Evolutionary conservation across 2,888 invertebrate genomes (phyloP).

Genomic region (Byasa hedistus): DNA sequence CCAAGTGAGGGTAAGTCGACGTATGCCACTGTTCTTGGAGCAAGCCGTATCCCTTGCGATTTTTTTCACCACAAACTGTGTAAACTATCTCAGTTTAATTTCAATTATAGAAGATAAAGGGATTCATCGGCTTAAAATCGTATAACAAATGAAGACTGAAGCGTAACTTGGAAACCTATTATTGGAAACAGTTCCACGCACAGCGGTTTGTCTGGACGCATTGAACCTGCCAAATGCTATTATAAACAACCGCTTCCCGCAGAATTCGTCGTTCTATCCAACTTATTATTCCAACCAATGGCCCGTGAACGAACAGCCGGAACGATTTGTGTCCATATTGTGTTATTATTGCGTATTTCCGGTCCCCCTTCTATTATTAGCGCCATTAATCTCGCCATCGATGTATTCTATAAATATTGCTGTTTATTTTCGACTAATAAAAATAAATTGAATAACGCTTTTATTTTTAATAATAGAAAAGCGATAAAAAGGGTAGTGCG

Average conservation of each 20-base stretch:
- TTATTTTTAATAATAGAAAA: not conserved
- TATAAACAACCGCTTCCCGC: conserved; percentile 22
- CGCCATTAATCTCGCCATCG: conserved; percentile 14
- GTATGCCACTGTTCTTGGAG: no score
- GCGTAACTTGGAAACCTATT: not conserved
- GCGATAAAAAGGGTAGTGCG: not conserved
- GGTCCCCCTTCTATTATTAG: conserved; percentile 15
- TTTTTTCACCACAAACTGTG: no score
- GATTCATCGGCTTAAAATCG: not conserved
- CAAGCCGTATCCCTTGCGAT: no score
- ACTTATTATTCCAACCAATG: conserved; percentile 29
- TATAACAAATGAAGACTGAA: not conserved
- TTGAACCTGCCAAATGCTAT: conserved; percentile 17
- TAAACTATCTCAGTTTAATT: no score
- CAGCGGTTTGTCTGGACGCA: not conserved
- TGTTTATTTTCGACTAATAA: not conserved
- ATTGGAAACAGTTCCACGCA: conserved; percentile 1
- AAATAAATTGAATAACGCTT: not conserved
- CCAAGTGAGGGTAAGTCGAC: no score
- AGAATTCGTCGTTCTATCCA: not conserved
- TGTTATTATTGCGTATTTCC: conserved; percentile 18
- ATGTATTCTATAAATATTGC: not conserved
- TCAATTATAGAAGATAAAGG: no score
- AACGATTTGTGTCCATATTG: conserved; percentile 21
- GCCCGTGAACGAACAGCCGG: conserved; percentile 13